These are phyloP conservation scores for Manis crassicaudata DNA, from an alignment of 2,797 vertebrate genomes.

Conservation along the genomic window DNA sequence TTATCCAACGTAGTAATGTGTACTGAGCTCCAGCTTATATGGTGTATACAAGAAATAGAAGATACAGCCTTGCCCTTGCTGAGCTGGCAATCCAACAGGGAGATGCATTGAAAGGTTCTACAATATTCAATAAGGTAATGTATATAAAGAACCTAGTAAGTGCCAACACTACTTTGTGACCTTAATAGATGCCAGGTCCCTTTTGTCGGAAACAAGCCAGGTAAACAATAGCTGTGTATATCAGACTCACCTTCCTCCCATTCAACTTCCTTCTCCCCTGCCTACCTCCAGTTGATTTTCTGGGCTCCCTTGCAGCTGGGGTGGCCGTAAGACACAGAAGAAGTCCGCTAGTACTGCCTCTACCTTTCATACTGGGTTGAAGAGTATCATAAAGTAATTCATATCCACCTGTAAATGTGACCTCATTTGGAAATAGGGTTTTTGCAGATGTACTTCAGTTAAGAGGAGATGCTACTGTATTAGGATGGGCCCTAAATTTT, in stretches of 20 bases:
- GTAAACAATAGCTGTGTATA: background rate
- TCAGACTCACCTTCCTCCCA: background rate
- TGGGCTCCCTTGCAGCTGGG: background rate
- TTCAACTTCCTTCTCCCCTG: background rate
- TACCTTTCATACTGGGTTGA: background rate
- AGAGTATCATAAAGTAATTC: background rate
- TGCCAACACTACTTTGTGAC: background rate
- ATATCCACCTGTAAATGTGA: background rate
- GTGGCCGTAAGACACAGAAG: background rate
- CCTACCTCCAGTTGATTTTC: background rate
- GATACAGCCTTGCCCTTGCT: background rate
- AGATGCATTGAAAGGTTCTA: background rate
- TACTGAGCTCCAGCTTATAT: background rate
- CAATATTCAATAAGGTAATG: background rate
- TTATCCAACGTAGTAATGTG: background rate
- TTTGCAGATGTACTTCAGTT: background rate
- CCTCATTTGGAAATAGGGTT: background rate
- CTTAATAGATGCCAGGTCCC: background rate
- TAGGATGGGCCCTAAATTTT: background rate
- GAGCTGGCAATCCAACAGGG: background rate
- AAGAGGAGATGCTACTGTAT: background rate
- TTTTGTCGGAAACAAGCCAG: background rate
- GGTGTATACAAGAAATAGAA: background rate
- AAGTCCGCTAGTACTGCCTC: background rate
- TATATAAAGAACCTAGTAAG: background rate